Conservation (phyloP, 2,888 invertebrate genomes). For the Galeruca laticollis region DNA sequence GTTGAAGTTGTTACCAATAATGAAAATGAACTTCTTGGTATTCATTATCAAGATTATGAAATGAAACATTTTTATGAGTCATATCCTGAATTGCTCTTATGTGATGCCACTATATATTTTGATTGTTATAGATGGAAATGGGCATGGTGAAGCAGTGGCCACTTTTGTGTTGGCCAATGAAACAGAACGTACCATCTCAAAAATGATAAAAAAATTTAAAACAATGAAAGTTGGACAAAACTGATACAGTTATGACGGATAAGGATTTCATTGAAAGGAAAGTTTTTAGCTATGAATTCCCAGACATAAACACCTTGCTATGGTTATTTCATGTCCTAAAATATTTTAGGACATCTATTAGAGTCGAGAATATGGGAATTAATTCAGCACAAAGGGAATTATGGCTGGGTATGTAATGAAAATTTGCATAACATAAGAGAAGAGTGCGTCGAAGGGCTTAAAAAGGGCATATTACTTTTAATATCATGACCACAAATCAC, state of each 20-base stretch:
- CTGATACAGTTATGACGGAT: conserved; percentile 23
- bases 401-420: conserved; percentile 24
- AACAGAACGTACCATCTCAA: conserved; percentile 13
- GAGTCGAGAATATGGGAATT: conserved; percentile 27
- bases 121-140: no score
- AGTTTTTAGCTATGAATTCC: conserved; percentile 28
- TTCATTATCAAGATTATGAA: conserved; percentile 9
- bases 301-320: conserved; percentile 24
- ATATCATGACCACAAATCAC: conserved; percentile 30
- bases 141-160: no score
- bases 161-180: conserved; percentile 34
- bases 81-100: conserved; percentile 8
- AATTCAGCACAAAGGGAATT: conserved; percentile 27
- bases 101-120: conserved; percentile 7
- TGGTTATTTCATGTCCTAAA: conserved; percentile 34
- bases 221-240: conserved; percentile 27
- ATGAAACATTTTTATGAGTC: conserved; percentile 2
- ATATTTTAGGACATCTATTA: conserved; percentile 31
- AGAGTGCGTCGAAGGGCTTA: conserved; percentile 27
- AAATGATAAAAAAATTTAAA: conserved; percentile 33
- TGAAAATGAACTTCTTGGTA: conserved; percentile 10
- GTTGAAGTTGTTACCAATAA: conserved; percentile 12
- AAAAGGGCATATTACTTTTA: conserved; percentile 28
- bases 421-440: conserved; percentile 32
- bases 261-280: conserved; percentile 32